Conservation (phyloP, 2,113 vertebrate species). For the Crotalus horridus region DNA sequence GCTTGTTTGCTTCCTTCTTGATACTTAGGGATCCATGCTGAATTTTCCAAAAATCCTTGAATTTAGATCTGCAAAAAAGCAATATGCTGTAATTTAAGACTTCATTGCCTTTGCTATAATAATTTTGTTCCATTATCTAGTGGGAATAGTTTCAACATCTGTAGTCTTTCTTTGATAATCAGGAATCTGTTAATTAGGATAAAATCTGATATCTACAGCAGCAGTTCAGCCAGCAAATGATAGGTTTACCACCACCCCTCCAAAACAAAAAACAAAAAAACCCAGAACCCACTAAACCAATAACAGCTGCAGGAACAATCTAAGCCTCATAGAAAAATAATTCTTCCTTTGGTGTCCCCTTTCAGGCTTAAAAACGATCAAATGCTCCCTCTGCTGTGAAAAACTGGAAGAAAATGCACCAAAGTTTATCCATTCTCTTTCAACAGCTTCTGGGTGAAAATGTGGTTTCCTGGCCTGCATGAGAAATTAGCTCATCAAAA, state of each 20-base stretch:
- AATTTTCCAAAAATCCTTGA: background rate
- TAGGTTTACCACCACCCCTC: background rate
- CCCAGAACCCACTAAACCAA: background rate
- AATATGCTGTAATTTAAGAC: background rate
- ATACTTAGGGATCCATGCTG: background rate
- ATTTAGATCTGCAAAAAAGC: background rate
- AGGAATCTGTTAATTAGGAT: background rate
- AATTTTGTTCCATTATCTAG: background rate
- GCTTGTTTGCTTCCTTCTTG: background rate
- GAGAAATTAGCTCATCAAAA: background rate
- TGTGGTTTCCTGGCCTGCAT: background rate
- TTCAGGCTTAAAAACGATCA: background rate
- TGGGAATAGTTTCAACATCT: background rate
- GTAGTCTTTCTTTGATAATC: background rate
- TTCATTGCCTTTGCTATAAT: background rate
- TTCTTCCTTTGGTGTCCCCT: background rate
- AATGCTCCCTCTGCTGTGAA: background rate
- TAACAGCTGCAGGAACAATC: slow-evolving; percentile 3
- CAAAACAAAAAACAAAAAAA: background rate
- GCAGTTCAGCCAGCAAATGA: background rate
- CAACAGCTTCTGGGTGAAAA: background rate
- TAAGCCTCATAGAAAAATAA: slow-evolving; percentile 3
- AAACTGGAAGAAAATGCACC: background rate
- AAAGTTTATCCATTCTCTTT: background rate
- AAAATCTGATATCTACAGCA: background rate